Evolutionary conservation across 2,888 invertebrate genomes (phyloP).

Genomic region (Pammene fasciana): DNA sequence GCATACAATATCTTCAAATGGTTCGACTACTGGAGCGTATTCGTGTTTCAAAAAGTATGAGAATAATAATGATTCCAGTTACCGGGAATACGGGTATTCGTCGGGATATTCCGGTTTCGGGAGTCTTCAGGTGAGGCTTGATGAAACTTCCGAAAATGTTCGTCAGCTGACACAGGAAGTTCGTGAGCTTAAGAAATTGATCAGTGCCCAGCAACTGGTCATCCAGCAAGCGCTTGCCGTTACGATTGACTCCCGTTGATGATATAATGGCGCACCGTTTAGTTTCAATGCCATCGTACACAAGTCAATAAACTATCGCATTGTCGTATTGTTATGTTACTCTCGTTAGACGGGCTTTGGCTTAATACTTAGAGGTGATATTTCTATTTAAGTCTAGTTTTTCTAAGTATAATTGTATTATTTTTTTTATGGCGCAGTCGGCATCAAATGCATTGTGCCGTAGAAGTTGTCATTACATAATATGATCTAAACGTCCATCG

Average conservation of each 20-base stretch:
- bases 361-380: conserved; percentile 69
- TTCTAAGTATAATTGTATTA: conserved; percentile 22
- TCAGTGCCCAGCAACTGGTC: conserved; percentile 79
- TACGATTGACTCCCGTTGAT: conserved; percentile 75
- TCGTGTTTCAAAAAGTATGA: conserved; percentile 86
- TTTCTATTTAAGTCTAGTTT: conserved; percentile 55
- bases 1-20: conserved; percentile 86
- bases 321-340: conserved; percentile 62
- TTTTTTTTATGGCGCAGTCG: conserved; percentile 15
- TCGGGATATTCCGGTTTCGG: conserved; percentile 82
- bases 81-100: conserved; percentile 82
- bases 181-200: conserved; percentile 85
- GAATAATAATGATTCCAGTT: conserved; percentile 82
- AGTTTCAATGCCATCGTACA: conserved; percentile 80
- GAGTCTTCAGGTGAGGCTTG: conserved; percentile 85
- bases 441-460: conserved; percentile 8
- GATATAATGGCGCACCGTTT: conserved; percentile 76
- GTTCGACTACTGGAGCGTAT: conserved; percentile 85
- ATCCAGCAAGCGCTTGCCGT: conserved; percentile 77
- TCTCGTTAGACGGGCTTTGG: conserved; percentile 58
- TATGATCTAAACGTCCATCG: background rate
- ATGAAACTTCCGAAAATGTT: conserved; percentile 87
- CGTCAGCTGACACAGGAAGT: conserved; percentile 87
- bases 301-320: conserved; percentile 78
- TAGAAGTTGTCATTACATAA: background rate